Percentiles rank a stretch among this genome's conserved stretches.
Evolutionary conservation across 2,888 invertebrate species (phyloP).

Genomic region (Ramazzottius varieornatus): DNA sequence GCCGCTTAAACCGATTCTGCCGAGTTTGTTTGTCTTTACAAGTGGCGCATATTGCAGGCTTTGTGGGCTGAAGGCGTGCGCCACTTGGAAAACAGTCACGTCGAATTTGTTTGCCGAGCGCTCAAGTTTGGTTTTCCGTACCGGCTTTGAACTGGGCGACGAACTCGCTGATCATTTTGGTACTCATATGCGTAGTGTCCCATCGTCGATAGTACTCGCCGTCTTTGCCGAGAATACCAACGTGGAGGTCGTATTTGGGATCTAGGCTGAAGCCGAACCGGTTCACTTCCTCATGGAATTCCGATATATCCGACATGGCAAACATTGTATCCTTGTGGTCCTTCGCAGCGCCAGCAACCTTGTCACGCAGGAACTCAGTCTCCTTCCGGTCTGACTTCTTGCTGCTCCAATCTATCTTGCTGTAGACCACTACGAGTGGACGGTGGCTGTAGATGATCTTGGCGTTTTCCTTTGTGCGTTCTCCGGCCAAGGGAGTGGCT

Average conservation of each 20-base stretch:
- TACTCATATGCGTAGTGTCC: background rate
- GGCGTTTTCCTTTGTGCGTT: background rate
- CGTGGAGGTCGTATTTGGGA: conserved; percentile 1
- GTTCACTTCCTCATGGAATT: background rate
- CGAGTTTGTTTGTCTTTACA: too few species aligned
- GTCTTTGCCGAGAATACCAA: background rate
- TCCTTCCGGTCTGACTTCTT: background rate
- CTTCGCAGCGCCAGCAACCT: background rate
- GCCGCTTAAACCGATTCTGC: too few species aligned
- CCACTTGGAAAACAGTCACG: too few species aligned
- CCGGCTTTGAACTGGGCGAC: background rate
- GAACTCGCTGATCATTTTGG: conserved; percentile 2
- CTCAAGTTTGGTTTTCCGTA: too few species aligned
- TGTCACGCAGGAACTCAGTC: background rate
- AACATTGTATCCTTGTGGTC: background rate
- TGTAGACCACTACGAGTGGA: background rate
- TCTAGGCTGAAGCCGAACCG: background rate
- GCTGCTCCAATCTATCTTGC: background rate
- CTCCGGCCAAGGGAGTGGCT: background rate
- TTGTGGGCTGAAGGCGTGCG: too few species aligned
- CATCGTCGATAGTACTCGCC: background rate
- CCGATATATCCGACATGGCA: background rate
- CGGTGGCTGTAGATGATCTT: background rate
- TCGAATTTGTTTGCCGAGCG: too few species aligned
- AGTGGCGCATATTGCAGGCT: too few species aligned